A percentile compares a stretch with the other conserved stretches of the same genome.
Conservation (phyloP, 2,113 vertebrate species). For the Stigmatopora argus region DNA sequence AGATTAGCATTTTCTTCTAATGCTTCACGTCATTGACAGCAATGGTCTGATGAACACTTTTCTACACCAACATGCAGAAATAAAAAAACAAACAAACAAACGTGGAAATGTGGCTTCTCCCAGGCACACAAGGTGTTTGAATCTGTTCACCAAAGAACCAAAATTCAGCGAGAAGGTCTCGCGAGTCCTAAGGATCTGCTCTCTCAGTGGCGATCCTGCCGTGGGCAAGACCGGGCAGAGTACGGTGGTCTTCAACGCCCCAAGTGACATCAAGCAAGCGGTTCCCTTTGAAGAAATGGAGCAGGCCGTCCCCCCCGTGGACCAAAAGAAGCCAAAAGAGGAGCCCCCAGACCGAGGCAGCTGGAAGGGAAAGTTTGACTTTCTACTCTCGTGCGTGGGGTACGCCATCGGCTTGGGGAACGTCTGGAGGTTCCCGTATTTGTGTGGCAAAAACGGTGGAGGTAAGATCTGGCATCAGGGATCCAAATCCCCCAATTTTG, state of each 20-base stretch:
- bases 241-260: slow-evolving; percentile 77
- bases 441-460: slow-evolving; percentile 89
- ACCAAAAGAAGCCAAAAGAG: slow-evolving; percentile 47
- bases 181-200: not conserved
- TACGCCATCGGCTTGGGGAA: slow-evolving; percentile 87
- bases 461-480: slow-evolving; percentile 62
- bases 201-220: slow-evolving; percentile 6
- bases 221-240: slow-evolving; percentile 80
- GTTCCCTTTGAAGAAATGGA: slow-evolving; percentile 68
- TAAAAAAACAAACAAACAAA: not conserved
- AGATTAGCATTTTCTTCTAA: too few species aligned
- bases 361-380: slow-evolving; percentile 90
- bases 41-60: too few species aligned
- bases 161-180: not conserved
- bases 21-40: too few species aligned
- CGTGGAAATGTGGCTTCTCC: not conserved
- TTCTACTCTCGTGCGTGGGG: slow-evolving; percentile 84
- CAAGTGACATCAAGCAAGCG: slow-evolving; percentile 72
- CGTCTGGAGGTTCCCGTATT: slow-evolving; percentile 88
- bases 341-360: slow-evolving; percentile 76
- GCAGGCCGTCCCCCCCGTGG: slow-evolving; percentile 10
- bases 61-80: too few species aligned
- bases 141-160: not conserved
- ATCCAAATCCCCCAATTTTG: not conserved
- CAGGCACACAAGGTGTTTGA: not conserved